These are phyloP conservation scores for Druon quercuslanigerum DNA, from an alignment of 1,140 invertebrate genomes.

Conservation along the genomic window DNA sequence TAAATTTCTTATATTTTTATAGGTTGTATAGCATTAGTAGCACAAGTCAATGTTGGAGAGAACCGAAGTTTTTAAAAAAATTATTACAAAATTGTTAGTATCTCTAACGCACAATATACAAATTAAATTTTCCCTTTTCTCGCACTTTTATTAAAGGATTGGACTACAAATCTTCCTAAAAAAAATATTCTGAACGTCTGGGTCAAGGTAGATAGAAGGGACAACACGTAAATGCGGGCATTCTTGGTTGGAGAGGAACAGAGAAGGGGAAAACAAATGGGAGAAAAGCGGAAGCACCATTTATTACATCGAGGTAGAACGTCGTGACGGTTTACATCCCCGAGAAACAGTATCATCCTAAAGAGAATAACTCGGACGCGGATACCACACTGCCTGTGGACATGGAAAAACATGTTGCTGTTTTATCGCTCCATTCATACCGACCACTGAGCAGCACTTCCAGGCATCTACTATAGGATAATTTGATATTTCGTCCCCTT, in stretches of 20 bases:
- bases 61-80: no score
- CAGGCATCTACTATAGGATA: slow-evolving; percentile 1
- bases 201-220: slow-evolving; percentile 10
- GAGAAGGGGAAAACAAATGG: slow-evolving; percentile 41
- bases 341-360: slow-evolving; percentile 47
- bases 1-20: no score
- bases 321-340: slow-evolving; percentile 45
- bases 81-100: no score
- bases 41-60: no score
- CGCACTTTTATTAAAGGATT: neutral
- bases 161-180: neutral
- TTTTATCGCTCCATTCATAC: neutral
- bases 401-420: slow-evolving; percentile 19
- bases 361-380: slow-evolving; percentile 17
- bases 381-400: neutral
- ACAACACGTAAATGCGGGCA: neutral
- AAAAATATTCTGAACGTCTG: neutral
- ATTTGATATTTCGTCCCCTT: neutral
- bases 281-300: slow-evolving; percentile 42
- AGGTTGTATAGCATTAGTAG: no score
- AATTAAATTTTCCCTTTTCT: neutral
- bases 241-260: slow-evolving; percentile 9
- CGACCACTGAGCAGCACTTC: neutral
- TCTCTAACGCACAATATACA: no score
- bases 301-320: slow-evolving; percentile 44